phyloP scores from a whole-genome alignment of 2,888 invertebrate species.

The Myathropa florea region DNA sequence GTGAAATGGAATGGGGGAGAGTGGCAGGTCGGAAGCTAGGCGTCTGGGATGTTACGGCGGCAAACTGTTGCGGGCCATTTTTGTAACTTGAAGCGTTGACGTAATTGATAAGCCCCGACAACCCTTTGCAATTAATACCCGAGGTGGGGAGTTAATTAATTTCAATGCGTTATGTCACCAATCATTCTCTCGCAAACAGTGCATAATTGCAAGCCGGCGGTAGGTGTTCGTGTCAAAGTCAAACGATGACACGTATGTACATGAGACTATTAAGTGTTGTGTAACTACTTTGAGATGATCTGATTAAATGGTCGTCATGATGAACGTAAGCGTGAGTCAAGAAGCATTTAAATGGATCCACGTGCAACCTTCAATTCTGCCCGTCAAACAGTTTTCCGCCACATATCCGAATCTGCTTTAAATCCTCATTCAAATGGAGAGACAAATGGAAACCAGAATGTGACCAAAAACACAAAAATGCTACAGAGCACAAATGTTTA shows the following conservation, averaged over 20 bases:
- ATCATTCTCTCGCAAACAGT: background rate
- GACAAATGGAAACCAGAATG: no score
- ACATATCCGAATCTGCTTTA: no score
- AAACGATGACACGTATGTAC: background rate
- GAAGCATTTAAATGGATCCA: no score
- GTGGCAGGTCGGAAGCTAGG: background rate
- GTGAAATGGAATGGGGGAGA: background rate
- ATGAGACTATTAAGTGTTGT: background rate
- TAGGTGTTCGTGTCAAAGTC: background rate
- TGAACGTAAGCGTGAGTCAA: no score
- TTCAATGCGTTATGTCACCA: slow-evolving; percentile 2
- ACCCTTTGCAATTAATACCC: slow-evolving; percentile 13
- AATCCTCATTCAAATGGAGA: no score
- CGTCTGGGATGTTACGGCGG: background rate
- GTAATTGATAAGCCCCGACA: slow-evolving; percentile 23
- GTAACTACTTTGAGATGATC: background rate
- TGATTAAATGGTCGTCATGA: background rate
- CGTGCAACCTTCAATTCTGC: no score
- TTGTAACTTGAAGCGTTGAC: background rate
- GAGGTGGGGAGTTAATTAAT: background rate
- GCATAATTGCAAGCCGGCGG: background rate
- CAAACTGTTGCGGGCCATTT: background rate
- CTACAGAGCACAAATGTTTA: no score
- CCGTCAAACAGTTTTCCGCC: no score
- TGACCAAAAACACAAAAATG: no score